These are phyloP conservation scores for Nasonia longicornis DNA, from an alignment of 1,140 invertebrate genomes.

Conservation along the genomic window DNA sequence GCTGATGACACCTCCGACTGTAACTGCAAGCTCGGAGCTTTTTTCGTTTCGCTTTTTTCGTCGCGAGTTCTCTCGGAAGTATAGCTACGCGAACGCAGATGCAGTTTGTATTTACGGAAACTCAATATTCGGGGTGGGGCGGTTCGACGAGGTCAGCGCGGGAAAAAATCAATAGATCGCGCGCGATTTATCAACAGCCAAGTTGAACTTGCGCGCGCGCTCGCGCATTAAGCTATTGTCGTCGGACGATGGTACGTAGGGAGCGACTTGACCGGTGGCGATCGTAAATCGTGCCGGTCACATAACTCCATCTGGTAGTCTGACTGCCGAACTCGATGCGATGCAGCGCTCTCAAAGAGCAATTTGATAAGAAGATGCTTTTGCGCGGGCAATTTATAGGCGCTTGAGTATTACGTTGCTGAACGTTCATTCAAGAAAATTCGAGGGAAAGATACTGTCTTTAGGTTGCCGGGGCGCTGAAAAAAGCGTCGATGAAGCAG, in stretches of 20 bases:
- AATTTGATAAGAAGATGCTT: no score
- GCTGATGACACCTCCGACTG: neutral
- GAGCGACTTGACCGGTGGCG: constrained; percentile 20
- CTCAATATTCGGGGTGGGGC: neutral
- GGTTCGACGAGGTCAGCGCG: neutral
- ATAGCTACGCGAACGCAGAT: neutral
- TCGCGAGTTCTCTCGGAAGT: neutral
- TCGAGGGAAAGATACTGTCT: neutral
- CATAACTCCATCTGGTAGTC: constrained; percentile 5
- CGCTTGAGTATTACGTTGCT: neutral
- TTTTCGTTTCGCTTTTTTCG: neutral
- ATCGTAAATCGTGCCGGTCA: neutral
- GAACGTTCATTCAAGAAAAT: neutral
- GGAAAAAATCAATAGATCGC: constrained; percentile 28
- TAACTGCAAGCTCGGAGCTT: neutral
- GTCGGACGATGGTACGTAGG: neutral
- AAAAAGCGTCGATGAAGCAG: no score
- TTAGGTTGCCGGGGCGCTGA: no score
- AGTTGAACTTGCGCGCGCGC: constrained; percentile 14
- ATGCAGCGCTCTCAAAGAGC: neutral
- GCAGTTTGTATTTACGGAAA: neutral
- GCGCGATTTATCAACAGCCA: neutral
- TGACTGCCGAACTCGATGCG: neutral
- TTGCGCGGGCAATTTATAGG: no score
- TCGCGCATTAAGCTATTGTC: neutral